These are phyloP conservation scores for Epinotia brunnichana DNA, from an alignment of 2,888 invertebrate genomes.

Conservation along the genomic window DNA sequence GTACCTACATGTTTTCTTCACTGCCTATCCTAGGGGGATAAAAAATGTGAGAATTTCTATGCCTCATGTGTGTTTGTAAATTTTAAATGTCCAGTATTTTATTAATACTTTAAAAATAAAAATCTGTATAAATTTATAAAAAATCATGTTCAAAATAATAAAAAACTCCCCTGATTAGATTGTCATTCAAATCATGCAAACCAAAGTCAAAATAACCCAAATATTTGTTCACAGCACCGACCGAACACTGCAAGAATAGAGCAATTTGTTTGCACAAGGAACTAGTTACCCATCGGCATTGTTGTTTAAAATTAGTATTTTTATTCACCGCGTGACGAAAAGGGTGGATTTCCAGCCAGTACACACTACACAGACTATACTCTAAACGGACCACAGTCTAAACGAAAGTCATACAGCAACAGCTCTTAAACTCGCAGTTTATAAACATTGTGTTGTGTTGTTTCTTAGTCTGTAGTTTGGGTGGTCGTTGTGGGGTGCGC, in stretches of 20 bases:
- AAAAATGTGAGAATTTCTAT: too few relatives aligned
- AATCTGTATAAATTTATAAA: too few relatives aligned
- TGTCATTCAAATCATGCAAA: constrained; percentile 32
- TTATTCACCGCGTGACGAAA: constrained; percentile 62
- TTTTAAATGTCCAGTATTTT: not conserved
- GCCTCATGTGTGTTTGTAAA: not conserved
- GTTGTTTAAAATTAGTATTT: constrained; percentile 74
- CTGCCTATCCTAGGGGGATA: too few relatives aligned
- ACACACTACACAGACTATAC: constrained; percentile 43
- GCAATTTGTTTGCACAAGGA: constrained; percentile 80
- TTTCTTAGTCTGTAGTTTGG: constrained; percentile 50
- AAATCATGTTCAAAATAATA: not conserved
- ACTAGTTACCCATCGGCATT: constrained; percentile 75
- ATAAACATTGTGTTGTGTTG: not conserved
- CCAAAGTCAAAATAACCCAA: constrained; percentile 36
- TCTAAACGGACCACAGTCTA: constrained; percentile 51
- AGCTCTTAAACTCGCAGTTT: constrained; percentile 44
- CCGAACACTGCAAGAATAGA: constrained; percentile 62
- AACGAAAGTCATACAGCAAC: constrained; percentile 10
- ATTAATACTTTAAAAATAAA: not conserved
- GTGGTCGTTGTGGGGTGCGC: constrained; percentile 41
- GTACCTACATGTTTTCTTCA: too few relatives aligned
- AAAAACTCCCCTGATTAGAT: constrained; percentile 21
- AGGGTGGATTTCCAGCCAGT: constrained; percentile 56
- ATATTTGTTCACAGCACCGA: constrained; percentile 36